Base-by-base conservation (phyloP, 2,113 vertebrate genomes). In the Microcebus tavaratra region DNA sequence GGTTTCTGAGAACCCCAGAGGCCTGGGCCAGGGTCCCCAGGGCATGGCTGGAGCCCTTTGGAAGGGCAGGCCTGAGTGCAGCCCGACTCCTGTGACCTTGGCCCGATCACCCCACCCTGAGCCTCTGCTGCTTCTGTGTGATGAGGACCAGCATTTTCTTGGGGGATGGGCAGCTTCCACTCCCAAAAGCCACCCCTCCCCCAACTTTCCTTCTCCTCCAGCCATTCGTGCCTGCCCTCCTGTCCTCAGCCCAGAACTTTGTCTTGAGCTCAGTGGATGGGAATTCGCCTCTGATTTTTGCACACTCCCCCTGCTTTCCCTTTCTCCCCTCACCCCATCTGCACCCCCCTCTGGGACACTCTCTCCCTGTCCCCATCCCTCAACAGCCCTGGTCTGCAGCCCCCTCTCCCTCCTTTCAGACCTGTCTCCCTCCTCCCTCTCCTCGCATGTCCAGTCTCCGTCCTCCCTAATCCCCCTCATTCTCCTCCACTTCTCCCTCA, bases 61-160 rank as follows among this genome's bases (percentile, higher is more conserved):
- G 36, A 53, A 80, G 55, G 57, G 2, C 34, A 36, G 27, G 68
- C 31, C 73, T 18, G 17, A n/a, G 59, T 18, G 34, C 29, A 8
- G n/a, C 39, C 39, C 0, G 10, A 13, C 13, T 6, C 25, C 65
- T 25, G 0, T 6, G 59, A 14, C 25, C 67, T 55, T 0, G 0
- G 88, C 14, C 73, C 25, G 13, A 67, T 13, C 29, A 31, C 36
- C 31, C 10, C 0, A 8, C 88, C 65, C 48, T 5, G 61, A 1
- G 34, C 68, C n/a, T 61, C 70, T 29, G 15, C 13, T 2, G 50
- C 39, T 8, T 53, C 61, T 18, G 34, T 45, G 29, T 45, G 39
- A 17, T 2, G 48, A 80, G 11, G 8, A 36, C 55, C 57, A 31
- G 68, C 15, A 0, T 15, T 7, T n/a, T 72, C 53, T 63, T 13